Conservation (phyloP, 2,888 invertebrate species). For the Scaptomyza caliginosa region DNA sequence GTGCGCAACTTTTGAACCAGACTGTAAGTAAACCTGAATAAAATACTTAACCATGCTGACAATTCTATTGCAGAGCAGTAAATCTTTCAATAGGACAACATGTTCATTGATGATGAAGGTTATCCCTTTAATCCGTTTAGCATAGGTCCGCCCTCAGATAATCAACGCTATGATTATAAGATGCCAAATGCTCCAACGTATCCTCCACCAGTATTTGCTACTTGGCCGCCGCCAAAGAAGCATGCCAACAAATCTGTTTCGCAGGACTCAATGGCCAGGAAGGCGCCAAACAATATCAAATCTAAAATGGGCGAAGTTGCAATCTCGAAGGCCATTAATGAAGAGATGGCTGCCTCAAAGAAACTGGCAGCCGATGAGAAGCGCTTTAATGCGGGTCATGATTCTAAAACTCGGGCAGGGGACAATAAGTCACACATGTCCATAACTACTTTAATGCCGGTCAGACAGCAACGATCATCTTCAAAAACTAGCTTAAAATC, state of each 20-base stretch:
- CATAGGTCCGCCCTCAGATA: conserved; percentile 35
- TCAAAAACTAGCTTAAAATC: conserved; percentile 28
- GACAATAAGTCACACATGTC: conserved; percentile 3
- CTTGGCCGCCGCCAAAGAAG: conserved; percentile 23
- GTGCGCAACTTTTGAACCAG: not conserved
- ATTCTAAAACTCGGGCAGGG: not conserved
- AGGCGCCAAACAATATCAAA: not conserved
- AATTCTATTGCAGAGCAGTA: not conserved
- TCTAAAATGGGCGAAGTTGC: conserved; percentile 46
- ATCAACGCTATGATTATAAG: conserved; percentile 19
- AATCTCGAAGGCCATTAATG: conserved; percentile 59
- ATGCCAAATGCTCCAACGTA: conserved; percentile 47
- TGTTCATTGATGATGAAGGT: conserved; percentile 44
- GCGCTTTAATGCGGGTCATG: conserved; percentile 47
- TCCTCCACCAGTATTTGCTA: conserved; percentile 53
- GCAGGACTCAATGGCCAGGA: conserved; percentile 10
- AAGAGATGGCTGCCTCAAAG: conserved; percentile 62
- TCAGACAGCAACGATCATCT: conserved; percentile 1
- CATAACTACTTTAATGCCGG: conserved; percentile 36
- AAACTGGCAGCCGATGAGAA: not conserved
- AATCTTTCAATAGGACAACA: conserved; percentile 11
- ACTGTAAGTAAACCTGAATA: not conserved
- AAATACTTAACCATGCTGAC: not conserved
- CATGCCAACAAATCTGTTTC: conserved; percentile 41
- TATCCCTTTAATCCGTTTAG: conserved; percentile 55